Evolutionary conservation across 2,888 invertebrate genomes (phyloP), one percentile per base, ranked within the genome.

Genomic region (Metellina segmentata): DNA sequence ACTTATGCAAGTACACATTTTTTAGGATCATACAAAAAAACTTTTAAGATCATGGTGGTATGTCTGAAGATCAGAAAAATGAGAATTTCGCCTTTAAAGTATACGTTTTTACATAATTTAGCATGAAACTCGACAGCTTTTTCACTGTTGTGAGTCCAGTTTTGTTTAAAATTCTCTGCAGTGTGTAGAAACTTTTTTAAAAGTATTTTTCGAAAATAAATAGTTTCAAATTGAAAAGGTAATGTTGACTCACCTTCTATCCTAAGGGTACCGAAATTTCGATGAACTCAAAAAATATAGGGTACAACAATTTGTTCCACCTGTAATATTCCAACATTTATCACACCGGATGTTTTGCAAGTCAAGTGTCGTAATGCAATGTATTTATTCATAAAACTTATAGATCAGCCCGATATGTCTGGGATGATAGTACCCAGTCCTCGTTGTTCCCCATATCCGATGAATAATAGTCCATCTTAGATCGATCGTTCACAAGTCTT

Each of bases 371-470:
- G 52, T 78, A 75, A 75, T 78, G 78, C 9, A n/a, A 78, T 78
- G 78, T 52, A 78, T 52, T 78, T 78, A 78, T 78, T 78, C 78
- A 78, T 52, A 78, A 78, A 78, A 52, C 52, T 51, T 52, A 52
- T 78, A 78, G 78, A 78, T 78, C 52, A 52, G 51, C 7, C 7
- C 52, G 52, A 78, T 78, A 19, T n/a, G 52, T n/a, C 52, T 61
- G 61, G 9, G 61, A 61, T 16, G 16, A 61, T 16, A 11, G 16
- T 61, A 61, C 61, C 1, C 34, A 34, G 34, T 34, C 34, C 34
- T 34, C 34, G 34, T 34, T 34, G 1, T 34, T 34, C 34, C 34
- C 34, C 34, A 34, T 34, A 34, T 34, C 34, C 34, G 34, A 34
- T 34, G 34, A 34, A 34, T 2, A 34, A 34, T 34, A 34, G 34